These are phyloP conservation scores for Solen grandis DNA, from an alignment of 1,140 invertebrate species.

Conservation along the genomic window DNA sequence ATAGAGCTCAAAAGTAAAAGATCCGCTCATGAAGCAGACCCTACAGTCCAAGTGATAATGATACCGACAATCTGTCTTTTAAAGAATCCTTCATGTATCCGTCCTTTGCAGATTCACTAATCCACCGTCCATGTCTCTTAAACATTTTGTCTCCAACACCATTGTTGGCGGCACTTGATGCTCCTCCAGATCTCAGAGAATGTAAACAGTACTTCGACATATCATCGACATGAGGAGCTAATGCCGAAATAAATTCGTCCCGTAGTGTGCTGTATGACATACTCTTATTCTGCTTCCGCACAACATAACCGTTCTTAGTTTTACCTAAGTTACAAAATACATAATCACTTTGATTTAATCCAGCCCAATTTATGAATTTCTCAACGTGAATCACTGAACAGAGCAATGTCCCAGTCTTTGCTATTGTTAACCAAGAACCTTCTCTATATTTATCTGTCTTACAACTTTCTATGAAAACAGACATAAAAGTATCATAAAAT, in stretches of 20 bases:
- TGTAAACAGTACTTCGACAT: too few species aligned
- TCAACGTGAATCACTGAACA: constrained; percentile 4
- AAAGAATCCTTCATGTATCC: too few species aligned
- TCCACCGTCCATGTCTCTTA: constrained; percentile 19
- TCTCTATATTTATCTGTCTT: constrained; percentile 47
- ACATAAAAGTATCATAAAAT: background rate
- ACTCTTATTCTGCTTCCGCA: background rate
- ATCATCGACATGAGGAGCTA: constrained; percentile 3
- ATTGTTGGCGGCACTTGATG: background rate
- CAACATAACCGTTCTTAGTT: background rate
- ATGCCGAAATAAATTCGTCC: background rate
- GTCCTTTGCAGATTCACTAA: too few species aligned
- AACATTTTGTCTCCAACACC: background rate
- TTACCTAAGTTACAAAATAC: constrained; percentile 12
- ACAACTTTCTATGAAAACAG: constrained; percentile 7
- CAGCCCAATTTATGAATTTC: constrained; percentile 2
- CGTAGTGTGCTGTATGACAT: constrained; percentile 1
- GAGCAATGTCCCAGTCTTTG: constrained; percentile 12
- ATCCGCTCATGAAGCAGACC: too few species aligned
- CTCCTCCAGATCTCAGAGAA: background rate
- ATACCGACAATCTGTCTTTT: too few species aligned
- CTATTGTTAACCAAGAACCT: constrained; percentile 30
- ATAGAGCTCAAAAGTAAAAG: too few species aligned
- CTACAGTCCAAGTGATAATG: too few species aligned
- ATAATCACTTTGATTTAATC: background rate